Base-by-base conservation (phyloP, 2,888 invertebrate species). In the Erebia palarica region DNA sequence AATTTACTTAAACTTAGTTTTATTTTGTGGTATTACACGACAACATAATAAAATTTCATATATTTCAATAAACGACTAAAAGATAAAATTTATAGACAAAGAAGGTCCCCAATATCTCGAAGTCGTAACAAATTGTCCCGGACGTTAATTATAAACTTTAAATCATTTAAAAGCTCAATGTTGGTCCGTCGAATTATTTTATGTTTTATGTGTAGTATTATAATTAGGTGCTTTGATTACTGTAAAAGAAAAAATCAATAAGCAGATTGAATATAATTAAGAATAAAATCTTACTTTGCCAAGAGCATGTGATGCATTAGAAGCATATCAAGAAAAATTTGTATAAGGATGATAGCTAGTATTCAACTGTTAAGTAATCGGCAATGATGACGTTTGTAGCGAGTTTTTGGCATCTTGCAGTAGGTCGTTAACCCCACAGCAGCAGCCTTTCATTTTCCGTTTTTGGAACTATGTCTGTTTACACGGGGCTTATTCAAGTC, bases 361-460 rank as follows among this genome's bases (percentile, higher is more conserved):
- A 69, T 71, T 72, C 60, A 61, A 72, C 64, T 76, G 70, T 74
- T 75, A 76, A 76, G 74, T 76, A 77, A 77, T 75, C 72, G 69
- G 68, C 75, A 72, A 75, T 76, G 70, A 72, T 72, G 66, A 74
- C 53, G 73, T 70, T 69, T 63, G 49, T 63, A 70, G 71, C 72
- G 69, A 75, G 71, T 68, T 77, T 75, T 77, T 70, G 73, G 74
- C 73, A 72, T 68, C 72, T 73, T 65, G 47, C 72, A 59, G 58
- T 16, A 61, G 76, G 75, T 77, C 76, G 74, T 75, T 75, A 69
- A 77, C 75, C 75, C 71, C 66, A 53, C 65, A 74, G 64, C 59
- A 60, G 72, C 70, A 71, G 71, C 76, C 76, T 77, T 77, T 77
- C 74, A 75, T 75, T 77, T 77, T 77, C 74, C 72, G 74, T 75